Evolutionary conservation across 1,140 invertebrate genomes (phyloP).

Genomic region (Lethrus apterus): DNA sequence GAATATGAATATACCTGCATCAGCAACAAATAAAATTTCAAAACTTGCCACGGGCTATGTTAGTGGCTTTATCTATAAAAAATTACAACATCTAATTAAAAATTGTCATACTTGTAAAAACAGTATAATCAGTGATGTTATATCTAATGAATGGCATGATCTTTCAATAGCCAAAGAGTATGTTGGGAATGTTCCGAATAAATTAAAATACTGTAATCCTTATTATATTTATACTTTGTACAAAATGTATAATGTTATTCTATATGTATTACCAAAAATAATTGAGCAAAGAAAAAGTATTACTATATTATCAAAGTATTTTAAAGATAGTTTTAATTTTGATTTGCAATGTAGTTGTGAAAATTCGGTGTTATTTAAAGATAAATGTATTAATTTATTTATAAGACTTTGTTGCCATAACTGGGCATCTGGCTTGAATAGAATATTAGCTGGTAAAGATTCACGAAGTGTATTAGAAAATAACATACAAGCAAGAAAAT

Average conservation of each 20-base stretch:
- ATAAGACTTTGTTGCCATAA: too few relatives aligned
- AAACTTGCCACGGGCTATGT: background rate
- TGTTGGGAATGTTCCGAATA: background rate
- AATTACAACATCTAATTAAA: background rate
- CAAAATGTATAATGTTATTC: conserved; percentile 2
- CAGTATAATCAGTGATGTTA: background rate
- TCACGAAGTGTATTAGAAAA: too few relatives aligned
- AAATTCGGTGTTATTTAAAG: background rate
- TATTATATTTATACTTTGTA: conserved; percentile 4
- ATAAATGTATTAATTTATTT: background rate
- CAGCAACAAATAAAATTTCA: background rate
- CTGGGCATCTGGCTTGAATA: too few relatives aligned
- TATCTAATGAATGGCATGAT: background rate
- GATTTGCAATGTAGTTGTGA: conserved; percentile 7
- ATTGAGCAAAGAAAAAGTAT: background rate
- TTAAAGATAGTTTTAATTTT: background rate
- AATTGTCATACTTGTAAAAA: conserved; percentile 2
- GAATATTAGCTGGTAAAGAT: too few relatives aligned
- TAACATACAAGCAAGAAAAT: too few relatives aligned
- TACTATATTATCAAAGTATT: background rate
- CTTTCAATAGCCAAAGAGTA: background rate
- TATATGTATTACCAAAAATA: background rate
- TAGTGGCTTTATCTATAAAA: conserved; percentile 1
- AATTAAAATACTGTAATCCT: background rate
- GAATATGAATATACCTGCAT: background rate